Evolutionary conservation across 2,113 vertebrate genomes (phyloP).

Genomic region (Bambusicola thoracicus): DNA sequence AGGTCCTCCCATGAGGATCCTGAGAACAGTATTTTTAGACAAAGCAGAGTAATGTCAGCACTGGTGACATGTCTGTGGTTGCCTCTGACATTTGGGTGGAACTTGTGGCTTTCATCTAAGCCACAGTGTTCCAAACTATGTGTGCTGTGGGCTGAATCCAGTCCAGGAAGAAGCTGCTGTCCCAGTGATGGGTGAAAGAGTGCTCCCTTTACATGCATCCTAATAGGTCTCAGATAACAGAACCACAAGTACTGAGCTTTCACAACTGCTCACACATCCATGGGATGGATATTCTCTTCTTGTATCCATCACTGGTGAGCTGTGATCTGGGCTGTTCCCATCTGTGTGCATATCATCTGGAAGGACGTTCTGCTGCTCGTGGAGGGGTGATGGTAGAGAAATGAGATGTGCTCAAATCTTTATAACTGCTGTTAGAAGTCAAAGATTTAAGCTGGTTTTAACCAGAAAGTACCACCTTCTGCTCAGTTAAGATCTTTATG

Average conservation of each 20-base stretch:
- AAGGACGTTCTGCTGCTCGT: neutral
- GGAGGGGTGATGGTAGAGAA: neutral
- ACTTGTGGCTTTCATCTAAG: neutral
- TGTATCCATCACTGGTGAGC: neutral
- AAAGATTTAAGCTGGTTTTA: neutral
- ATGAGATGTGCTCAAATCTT: neutral
- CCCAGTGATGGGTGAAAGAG: accelerated
- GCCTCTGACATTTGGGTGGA: neutral
- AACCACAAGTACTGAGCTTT: neutral
- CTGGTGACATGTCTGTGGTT: neutral
- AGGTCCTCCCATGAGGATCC: no score
- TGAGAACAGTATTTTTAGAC: neutral
- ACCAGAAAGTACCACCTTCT: neutral
- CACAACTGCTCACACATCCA: neutral
- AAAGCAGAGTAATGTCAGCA: neutral
- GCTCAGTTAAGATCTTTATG: neutral
- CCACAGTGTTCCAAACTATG: neutral
- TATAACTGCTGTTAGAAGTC: neutral
- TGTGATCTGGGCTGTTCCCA: neutral
- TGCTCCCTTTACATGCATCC: neutral
- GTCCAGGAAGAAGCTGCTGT: neutral
- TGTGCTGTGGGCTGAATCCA: neutral
- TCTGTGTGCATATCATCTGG: neutral
- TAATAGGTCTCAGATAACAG: neutral
- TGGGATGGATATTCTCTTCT: neutral